A percentile compares a stretch with the other conserved stretches of the same genome.
phyloP scores from a whole-genome alignment of 2,888 invertebrate genomes.

The Euproctis similis region DNA sequence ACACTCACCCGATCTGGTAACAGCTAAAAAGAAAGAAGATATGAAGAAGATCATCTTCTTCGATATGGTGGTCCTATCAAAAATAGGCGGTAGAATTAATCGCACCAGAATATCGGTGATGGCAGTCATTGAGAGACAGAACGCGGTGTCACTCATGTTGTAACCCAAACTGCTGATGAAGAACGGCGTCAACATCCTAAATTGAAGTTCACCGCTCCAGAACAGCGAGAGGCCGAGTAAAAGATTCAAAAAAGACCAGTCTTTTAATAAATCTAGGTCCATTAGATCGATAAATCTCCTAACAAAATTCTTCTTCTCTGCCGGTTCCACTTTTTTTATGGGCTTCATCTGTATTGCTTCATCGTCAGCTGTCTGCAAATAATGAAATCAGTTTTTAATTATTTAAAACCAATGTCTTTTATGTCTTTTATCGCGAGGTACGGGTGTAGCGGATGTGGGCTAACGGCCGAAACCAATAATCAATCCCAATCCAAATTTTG shows the following conservation, averaged over 20 bases:
- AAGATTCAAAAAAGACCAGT: conserved; percentile 83
- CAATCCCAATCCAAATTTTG: too few species aligned
- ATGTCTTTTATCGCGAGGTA: too few species aligned
- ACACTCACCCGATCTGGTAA: conserved; percentile 82
- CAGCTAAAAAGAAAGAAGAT: conserved; percentile 82
- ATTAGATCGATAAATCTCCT: conserved; percentile 78
- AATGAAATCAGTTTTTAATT: too few species aligned
- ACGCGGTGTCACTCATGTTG: conserved; percentile 80
- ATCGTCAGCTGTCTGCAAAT: conserved; percentile 63
- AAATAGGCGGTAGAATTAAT: conserved; percentile 82
- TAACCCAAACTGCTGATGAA: conserved; percentile 79
- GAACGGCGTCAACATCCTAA: conserved; percentile 83
- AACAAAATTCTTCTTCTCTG: conserved; percentile 59
- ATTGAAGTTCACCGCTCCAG: conserved; percentile 85
- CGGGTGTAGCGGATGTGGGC: too few species aligned
- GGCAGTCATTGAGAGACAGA: conserved; percentile 84
- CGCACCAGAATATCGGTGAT: conserved; percentile 84
- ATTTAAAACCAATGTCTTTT: too few species aligned
- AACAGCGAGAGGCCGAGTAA: conserved; percentile 83
- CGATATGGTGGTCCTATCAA: conserved; percentile 79
- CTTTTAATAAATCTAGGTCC: conserved; percentile 83
- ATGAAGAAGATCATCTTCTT: conserved; percentile 83
- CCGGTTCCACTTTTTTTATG: conserved; percentile 52
- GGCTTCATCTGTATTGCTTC: conserved; percentile 67
- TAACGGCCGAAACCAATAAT: too few species aligned